phyloP scores from a whole-genome alignment of 2,888 invertebrate species.

The Hydropsyche betteni region DNA sequence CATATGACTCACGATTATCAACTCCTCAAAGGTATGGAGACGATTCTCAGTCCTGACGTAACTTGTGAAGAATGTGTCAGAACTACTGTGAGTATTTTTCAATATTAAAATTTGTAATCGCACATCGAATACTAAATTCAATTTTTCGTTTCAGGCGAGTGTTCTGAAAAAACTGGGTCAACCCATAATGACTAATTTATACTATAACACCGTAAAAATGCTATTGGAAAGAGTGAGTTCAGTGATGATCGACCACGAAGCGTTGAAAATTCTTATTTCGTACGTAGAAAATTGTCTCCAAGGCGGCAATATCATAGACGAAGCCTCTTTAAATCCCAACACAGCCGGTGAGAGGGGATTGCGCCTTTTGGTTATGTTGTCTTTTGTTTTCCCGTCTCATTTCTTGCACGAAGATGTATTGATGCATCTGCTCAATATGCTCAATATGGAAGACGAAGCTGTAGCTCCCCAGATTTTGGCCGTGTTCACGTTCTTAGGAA shows the following conservation, averaged over 20 bases:
- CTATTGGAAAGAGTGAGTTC: constrained; percentile 93
- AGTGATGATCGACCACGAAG: constrained; percentile 93
- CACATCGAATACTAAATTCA: constrained; percentile 2
- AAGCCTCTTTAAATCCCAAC: constrained; percentile 80
- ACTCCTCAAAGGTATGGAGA: constrained; percentile 83
- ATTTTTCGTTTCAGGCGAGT: constrained; percentile 65
- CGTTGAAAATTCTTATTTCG: constrained; percentile 76
- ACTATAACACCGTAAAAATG: constrained; percentile 96
- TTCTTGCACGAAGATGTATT: constrained; percentile 89
- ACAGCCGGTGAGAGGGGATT: constrained; percentile 90
- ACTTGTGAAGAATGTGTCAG: constrained; percentile 95
- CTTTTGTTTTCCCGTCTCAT: constrained; percentile 92
- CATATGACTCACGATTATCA: constrained; percentile 79
- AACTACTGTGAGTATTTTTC: constrained; percentile 72
- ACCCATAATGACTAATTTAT: constrained; percentile 93
- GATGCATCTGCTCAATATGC: constrained; percentile 76
- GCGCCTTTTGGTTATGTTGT: constrained; percentile 86
- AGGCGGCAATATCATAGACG: constrained; percentile 74
- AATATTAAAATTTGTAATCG: not conserved
- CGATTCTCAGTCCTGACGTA: constrained; percentile 87
- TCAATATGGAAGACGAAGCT: constrained; percentile 82
- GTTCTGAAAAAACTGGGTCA: constrained; percentile 93
- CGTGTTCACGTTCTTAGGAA: constrained; percentile 86
- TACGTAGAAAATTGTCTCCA: constrained; percentile 78
- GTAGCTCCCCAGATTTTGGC: constrained; percentile 84